These are phyloP conservation scores for Erpornis zantholeuca DNA, from an alignment of 2,113 vertebrate species.

Conservation along the genomic window DNA sequence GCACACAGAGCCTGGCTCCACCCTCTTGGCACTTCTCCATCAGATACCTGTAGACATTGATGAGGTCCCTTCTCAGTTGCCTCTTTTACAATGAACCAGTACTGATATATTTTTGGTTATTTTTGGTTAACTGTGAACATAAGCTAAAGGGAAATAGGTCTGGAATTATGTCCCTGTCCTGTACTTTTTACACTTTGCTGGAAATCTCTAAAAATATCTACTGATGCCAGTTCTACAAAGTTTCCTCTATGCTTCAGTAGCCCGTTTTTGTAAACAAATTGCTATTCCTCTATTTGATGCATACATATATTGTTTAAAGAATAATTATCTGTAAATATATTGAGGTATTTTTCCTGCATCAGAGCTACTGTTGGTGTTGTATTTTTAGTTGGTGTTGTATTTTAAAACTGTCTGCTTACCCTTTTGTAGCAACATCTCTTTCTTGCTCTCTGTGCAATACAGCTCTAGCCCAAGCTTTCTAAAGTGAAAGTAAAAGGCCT, in stretches of 20 bases:
- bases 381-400: neutral
- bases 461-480: neutral
- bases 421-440: neutral
- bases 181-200: neutral
- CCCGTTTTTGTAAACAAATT: neutral
- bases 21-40: neutral
- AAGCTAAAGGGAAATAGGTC: neutral
- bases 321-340: neutral
- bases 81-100: neutral
- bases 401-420: rapidly evolving
- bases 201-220: neutral
- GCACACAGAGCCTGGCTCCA: neutral
- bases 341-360: neutral
- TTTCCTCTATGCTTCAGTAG: neutral
- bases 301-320: neutral
- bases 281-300: neutral
- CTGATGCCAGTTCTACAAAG: neutral
- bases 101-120: neutral
- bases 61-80: neutral
- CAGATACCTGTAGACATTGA: neutral
- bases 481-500: neutral
- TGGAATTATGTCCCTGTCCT: neutral
- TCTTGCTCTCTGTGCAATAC: neutral
- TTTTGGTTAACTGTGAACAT: neutral
- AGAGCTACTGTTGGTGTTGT: neutral